Conservation (phyloP, 2,113 vertebrate genomes). For the Merops nubicus region DNA sequence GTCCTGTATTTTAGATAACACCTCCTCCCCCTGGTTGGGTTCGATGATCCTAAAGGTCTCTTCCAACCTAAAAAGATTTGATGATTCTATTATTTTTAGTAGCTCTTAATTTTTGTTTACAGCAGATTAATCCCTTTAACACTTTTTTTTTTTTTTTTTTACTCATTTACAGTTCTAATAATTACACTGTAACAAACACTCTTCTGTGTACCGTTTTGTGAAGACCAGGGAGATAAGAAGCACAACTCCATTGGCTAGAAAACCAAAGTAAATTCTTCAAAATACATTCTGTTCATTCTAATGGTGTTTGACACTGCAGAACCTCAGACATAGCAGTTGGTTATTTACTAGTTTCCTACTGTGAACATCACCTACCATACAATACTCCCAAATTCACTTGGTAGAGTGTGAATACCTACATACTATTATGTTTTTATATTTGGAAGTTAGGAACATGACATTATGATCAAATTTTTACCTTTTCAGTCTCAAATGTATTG, state of each 20-base stretch:
- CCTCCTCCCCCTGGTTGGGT: no score
- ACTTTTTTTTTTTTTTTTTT: no score
- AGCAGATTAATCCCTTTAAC: background rate
- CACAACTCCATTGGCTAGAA: background rate
- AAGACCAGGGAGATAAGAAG: background rate
- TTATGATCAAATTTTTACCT: background rate
- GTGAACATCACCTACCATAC: background rate
- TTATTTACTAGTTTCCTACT: background rate
- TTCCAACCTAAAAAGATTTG: no score
- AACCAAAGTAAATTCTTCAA: background rate
- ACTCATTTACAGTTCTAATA: background rate
- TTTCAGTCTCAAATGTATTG: background rate
- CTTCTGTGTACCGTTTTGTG: background rate
- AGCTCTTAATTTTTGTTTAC: background rate
- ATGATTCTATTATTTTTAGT: no score
- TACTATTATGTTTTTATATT: background rate
- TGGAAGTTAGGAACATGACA: background rate
- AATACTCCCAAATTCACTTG: background rate
- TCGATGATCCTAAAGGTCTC: no score
- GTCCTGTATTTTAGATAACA: background rate
- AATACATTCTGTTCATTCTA: background rate
- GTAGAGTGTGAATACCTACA: background rate
- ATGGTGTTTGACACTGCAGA: fast-evolving
- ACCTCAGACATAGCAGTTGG: background rate
- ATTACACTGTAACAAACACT: background rate